Evolutionary conservation across 53 echinoderm and acorn worm genomes (phyloP).

Genomic region (Astropecten irregularis): DNA sequence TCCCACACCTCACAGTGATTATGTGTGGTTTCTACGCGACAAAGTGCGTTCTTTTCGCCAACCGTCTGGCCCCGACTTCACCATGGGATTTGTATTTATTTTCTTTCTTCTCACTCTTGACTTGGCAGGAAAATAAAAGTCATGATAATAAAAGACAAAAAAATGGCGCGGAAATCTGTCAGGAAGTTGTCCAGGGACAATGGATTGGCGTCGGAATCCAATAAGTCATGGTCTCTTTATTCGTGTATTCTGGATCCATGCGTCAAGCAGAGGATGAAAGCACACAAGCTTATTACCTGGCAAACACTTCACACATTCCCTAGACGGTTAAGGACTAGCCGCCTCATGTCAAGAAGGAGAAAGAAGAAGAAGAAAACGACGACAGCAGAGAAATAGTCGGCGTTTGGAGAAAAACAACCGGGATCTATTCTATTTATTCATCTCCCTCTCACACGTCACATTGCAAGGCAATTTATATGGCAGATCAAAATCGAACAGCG

Average conservation of each 20-base stretch:
- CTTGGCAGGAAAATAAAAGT: too few species aligned
- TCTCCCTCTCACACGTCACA: background rate
- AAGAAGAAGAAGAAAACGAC: background rate
- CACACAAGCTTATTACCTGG: conserved; percentile 38
- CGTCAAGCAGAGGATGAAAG: background rate
- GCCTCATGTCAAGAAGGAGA: background rate
- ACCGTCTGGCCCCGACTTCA: too few species aligned
- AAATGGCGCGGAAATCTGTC: conserved; percentile 18
- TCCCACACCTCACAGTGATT: too few species aligned
- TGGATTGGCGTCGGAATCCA: conserved; percentile 48
- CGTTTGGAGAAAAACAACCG: background rate
- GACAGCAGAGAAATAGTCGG: too few species aligned
- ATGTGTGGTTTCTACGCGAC: too few species aligned
- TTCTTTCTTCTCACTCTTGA: too few species aligned
- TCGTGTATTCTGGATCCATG: conserved; percentile 8
- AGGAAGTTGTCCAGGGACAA: conserved; percentile 58
- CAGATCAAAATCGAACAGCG: background rate
- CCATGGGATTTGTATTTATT: too few species aligned
- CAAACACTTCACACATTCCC: conserved; percentile 45
- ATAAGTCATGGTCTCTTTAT: conserved; percentile 46
- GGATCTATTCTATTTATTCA: background rate
- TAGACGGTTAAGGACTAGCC: background rate
- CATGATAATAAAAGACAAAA: background rate
- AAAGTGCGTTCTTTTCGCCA: too few species aligned
- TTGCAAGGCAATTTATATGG: conserved; percentile 1